These are phyloP conservation scores for Ancistrus triradiatus DNA, from an alignment of 2,113 vertebrate species.

Conservation along the genomic window DNA sequence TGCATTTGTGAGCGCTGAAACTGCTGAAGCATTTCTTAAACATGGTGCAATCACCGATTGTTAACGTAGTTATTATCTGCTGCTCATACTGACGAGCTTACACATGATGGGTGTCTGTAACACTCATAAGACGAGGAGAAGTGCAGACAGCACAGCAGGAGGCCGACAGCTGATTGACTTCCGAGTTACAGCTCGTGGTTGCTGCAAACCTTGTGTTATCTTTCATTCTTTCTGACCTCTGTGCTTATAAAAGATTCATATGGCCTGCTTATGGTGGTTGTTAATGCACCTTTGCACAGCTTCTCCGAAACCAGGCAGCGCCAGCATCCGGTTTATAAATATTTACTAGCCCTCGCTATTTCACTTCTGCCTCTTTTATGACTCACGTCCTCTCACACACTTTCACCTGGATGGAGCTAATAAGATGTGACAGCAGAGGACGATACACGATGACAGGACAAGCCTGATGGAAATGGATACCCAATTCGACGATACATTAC, in stretches of 20 bases:
- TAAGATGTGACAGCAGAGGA: constrained; percentile 15
- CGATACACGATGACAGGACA: not conserved
- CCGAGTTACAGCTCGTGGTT: constrained; percentile 31
- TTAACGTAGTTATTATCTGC: too few relatives aligned
- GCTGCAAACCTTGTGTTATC: constrained; percentile 54
- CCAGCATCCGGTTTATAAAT: constrained; percentile 48
- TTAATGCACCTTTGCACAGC: constrained; percentile 55
- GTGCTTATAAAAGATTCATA: constrained; percentile 68
- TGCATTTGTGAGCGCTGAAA: too few relatives aligned
- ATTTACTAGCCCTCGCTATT: constrained; percentile 47
- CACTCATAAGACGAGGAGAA: too few relatives aligned
- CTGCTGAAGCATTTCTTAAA: too few relatives aligned
- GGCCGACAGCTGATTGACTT: constrained; percentile 56
- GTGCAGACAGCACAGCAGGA: constrained; percentile 36
- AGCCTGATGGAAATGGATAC: too few relatives aligned
- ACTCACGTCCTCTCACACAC: not conserved
- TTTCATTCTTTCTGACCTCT: constrained; percentile 56
- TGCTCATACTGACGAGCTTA: too few relatives aligned
- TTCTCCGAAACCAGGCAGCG: constrained; percentile 40
- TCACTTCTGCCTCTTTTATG: constrained; percentile 6
- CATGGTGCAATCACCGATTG: too few relatives aligned
- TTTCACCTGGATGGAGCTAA: not conserved
- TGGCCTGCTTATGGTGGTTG: constrained; percentile 52
- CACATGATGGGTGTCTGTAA: too few relatives aligned
- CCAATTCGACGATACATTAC: too few relatives aligned